Conservation (phyloP, 2,113 vertebrate genomes). For the Semicossyphus pulcher region DNA sequence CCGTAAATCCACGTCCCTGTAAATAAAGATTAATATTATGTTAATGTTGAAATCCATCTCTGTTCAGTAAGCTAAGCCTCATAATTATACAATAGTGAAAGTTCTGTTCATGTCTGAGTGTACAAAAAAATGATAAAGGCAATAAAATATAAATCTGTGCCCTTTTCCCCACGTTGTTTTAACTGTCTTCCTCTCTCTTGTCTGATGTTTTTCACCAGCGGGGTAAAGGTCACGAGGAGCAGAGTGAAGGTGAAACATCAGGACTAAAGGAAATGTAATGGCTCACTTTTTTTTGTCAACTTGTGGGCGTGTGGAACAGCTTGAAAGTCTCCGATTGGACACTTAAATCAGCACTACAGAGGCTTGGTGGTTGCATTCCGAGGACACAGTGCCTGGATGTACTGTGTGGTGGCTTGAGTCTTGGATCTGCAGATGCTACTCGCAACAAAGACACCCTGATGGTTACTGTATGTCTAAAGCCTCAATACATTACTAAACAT, state of each 20-base stretch:
- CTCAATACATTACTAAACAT: not conserved
- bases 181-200: not conserved
- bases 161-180: too few species aligned
- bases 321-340: not conserved
- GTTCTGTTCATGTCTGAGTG: too few species aligned
- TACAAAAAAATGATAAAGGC: too few species aligned
- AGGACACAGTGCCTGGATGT: constrained; percentile 12
- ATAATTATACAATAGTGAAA: too few species aligned
- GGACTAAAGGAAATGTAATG: constrained; percentile 13
- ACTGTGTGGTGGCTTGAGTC: not conserved
- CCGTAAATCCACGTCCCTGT: too few species aligned
- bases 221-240: not conserved
- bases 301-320: not conserved
- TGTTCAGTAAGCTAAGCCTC: too few species aligned
- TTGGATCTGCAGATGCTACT: not conserved
- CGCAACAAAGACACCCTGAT: not conserved
- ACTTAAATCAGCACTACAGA: constrained; percentile 2
- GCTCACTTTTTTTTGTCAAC: not conserved
- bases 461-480: not conserved
- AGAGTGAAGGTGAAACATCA: constrained; percentile 2
- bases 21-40: too few species aligned
- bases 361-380: not conserved
- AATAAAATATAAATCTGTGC: too few species aligned
- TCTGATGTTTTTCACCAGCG: not conserved
- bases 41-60: too few species aligned